Evolutionary conservation across 2,113 vertebrate genomes (phyloP).

Genomic region (Sinocyclocheilus anophthalmus): DNA sequence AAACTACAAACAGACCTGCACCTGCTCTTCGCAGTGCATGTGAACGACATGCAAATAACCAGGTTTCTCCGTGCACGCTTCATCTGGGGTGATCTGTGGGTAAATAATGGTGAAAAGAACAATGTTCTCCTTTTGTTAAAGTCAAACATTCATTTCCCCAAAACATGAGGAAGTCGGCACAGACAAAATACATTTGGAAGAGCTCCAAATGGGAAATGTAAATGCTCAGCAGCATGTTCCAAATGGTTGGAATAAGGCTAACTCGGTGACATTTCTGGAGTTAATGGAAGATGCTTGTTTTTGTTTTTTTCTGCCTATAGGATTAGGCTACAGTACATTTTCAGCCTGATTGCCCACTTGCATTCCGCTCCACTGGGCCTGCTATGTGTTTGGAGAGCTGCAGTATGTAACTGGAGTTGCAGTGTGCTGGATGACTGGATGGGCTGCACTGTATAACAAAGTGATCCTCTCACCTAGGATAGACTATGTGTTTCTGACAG

Average conservation of each 20-base stretch:
- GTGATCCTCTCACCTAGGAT: slow-evolving; percentile 14
- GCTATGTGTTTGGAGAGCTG: slow-evolving; percentile 59
- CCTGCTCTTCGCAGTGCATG: neutral
- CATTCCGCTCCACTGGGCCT: slow-evolving; percentile 66
- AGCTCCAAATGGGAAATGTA: neutral
- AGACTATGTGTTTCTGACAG: neutral
- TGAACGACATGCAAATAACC: neutral
- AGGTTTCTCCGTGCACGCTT: neutral
- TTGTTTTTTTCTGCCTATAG: slow-evolving; percentile 65
- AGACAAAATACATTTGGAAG: neutral
- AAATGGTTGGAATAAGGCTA: slow-evolving; percentile 48
- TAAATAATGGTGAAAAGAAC: slow-evolving; percentile 22
- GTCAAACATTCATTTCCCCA: neutral
- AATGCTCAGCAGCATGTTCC: slow-evolving; percentile 54
- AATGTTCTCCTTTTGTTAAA: neutral
- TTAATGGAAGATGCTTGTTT: slow-evolving; percentile 51
- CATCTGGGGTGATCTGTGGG: neutral
- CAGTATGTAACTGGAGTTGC: slow-evolving; percentile 57
- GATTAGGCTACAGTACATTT: slow-evolving; percentile 68
- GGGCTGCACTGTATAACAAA: slow-evolving; percentile 43
- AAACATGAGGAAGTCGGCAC: slow-evolving; percentile 37
- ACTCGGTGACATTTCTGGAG: slow-evolving; percentile 52
- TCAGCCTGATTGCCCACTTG: slow-evolving; percentile 67
- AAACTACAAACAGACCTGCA: slow-evolving; percentile 27
- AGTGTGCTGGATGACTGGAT: slow-evolving; percentile 63